Evolutionary conservation across 2,113 vertebrate genomes (phyloP), one percentile per base, ranked within the genome.

Genomic region (Poeciliopsis occidentalis): DNA sequence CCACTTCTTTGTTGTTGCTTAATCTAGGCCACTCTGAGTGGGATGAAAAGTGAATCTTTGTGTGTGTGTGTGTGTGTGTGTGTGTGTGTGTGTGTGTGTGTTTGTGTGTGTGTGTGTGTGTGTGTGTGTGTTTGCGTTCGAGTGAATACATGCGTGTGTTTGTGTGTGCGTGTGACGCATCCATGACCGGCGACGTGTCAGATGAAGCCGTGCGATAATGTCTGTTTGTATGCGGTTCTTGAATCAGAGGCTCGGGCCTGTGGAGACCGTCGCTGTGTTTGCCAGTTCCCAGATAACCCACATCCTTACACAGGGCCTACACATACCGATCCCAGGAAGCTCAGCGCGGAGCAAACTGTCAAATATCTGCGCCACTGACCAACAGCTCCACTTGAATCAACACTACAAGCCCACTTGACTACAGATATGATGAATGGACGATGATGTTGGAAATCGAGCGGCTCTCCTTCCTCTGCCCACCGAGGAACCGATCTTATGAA

Each of bases 1-100:
- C 90, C 79, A 69, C 75, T 90, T 82, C 89, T 94, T 94, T 94
- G 92, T 93, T 93, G 90, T 83, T 86, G 86, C 80, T 78, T 91
- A 91, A 92, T 93, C 88, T 88, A 87, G 89, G 87, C 91, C 89
- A 89, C 86, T 89, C 85, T 88, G 89, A 93, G 86, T 79, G 71
- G 76, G 87, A 88, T 86, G 83, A 93, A 91, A 90, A 89, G 86
- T 90, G 85, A 83, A 82, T 78, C 74, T 87, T 85, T 91, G 87
- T 88, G 89, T 73, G 80, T 66, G 85, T 86, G 73, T 81, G 62
- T 82, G 41, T 22, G 78, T 79, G 75, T 65, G 26, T 66, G 70
- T 32, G 31, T 17, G 19, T 17, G 51, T 17, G 47, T 7, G 47
- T 17, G 85, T 69, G 69, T 27, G 83, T n/a, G n/a, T n/a, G n/a